These are phyloP conservation scores for Onychomys arenicola DNA, from an alignment of 2,797 vertebrate genomes.

Conservation along the genomic window DNA sequence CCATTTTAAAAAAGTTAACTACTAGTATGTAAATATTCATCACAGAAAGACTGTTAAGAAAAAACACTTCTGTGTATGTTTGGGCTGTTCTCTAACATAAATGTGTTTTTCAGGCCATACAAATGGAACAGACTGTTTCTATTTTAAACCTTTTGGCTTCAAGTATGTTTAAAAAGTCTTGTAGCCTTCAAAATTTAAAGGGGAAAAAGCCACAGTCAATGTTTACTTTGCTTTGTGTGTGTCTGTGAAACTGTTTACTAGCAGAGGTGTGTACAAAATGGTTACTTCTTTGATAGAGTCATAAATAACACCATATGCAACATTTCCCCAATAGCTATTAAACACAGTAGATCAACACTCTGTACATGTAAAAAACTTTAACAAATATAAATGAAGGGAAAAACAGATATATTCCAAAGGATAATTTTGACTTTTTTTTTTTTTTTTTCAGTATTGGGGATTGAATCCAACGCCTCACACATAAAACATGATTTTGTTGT, in stretches of 20 bases:
- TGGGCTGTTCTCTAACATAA: slow-evolving; percentile 47
- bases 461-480: background rate
- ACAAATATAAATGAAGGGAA: background rate
- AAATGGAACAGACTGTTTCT: slow-evolving; percentile 8
- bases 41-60: slow-evolving; percentile 42
- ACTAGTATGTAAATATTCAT: background rate
- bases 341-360: slow-evolving; percentile 42
- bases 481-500: background rate
- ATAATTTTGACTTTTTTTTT: background rate
- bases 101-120: slow-evolving; percentile 33
- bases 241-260: slow-evolving; percentile 42
- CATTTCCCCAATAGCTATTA: background rate
- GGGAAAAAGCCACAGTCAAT: background rate
- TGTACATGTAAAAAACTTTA: slow-evolving; percentile 32
- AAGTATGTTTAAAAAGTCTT: slow-evolving; percentile 44
- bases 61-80: slow-evolving; percentile 30
- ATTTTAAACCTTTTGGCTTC: slow-evolving; percentile 47
- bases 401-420: slow-evolving; percentile 47
- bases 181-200: background rate
- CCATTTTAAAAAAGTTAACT: background rate
- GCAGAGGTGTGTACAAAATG: slow-evolving; percentile 11
- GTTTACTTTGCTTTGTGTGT: slow-evolving; percentile 31
- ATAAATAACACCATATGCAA: slow-evolving; percentile 24
- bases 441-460: background rate
- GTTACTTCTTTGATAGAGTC: slow-evolving; percentile 45